phyloP scores from a whole-genome alignment of 2,113 vertebrate species.

The Poicephalus gulielmi region DNA sequence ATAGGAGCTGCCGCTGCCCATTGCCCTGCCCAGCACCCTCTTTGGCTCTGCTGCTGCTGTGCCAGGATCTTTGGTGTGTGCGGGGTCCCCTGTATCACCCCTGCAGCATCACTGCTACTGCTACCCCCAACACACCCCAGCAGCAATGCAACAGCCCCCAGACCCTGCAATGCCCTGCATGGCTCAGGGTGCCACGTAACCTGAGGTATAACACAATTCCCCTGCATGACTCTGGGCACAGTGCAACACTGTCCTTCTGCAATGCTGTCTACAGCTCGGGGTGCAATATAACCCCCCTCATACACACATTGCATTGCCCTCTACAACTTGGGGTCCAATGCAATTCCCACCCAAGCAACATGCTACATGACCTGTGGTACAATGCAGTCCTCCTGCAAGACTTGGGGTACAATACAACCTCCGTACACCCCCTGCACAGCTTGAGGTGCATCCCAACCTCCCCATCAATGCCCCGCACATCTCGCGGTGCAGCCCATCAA shows the following conservation, averaged over 20 bases:
- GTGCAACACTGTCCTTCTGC: neutral
- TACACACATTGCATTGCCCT: neutral
- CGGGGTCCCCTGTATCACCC: neutral
- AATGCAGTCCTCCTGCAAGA: neutral
- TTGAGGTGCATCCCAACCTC: accelerated
- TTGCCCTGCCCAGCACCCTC: neutral
- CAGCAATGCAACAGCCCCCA: neutral
- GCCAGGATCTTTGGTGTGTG: neutral
- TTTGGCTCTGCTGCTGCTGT: neutral
- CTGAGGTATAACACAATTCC: neutral
- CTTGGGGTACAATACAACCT: neutral
- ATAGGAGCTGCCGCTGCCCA: neutral
- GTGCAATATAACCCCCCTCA: neutral
- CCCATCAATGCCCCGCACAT: accelerated
- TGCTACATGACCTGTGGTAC: neutral
- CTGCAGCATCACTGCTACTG: neutral
- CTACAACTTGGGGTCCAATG: accelerated
- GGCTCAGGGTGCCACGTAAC: neutral
- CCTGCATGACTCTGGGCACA: neutral
- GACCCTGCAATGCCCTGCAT: accelerated
- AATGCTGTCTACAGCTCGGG: neutral
- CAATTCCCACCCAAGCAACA: neutral
- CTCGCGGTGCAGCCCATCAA: neutral
- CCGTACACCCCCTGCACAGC: neutral
- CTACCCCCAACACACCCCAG: neutral